Base-by-base conservation (phyloP, 2,113 vertebrate species). In the Microtus montanus region DNA sequence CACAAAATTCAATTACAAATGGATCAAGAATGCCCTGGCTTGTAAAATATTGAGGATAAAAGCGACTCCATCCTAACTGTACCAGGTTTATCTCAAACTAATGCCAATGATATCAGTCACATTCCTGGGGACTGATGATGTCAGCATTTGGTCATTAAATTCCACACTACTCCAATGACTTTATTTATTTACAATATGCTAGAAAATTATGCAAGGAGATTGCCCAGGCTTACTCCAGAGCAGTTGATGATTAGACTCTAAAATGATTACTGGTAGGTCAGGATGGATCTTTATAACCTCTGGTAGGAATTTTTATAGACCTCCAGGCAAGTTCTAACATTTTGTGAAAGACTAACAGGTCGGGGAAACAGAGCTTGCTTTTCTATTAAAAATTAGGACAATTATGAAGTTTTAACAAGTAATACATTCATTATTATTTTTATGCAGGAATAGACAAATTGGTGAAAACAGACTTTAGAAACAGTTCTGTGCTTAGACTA, bases 261-360 rank as follows among this genome's bases (percentile, higher is more conserved):
- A 24, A 35, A 64, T n/a, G 17, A 12, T 8, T 52, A 3, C n/a
- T 5, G 19, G 13, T n/a, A 28, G 35, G 12, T 33, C 68, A 83
- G 47, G 6, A 20, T 38, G 19, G 13, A 41, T 7, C 26, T 20
- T 52, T 54, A 15, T 3, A 68, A 66, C 70, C 26, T 78, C 52
- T 52, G 35, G 12, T 28, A 44, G 33, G 11, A 68, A 77, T 89
- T 78, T 96, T 66, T 30, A 70, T 54, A 19, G 38, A 89, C 82
- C 12, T 73, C 91, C 52, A 77, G 86, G 44, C 58, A 89, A 73
- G 85, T 89, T 73, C 7, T 92, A 91, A 93, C 90, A 38, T 61
- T 47, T 75, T 20, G 30, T 47, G 17, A 15, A 54, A 35, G 20
- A 71, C 88, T 92, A 63, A 63, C 75, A 47, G 61, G 10, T 26